A percentile compares a stretch with the other conserved stretches of the same genome.
phyloP scores from a whole-genome alignment of 2,113 vertebrate genomes.

The Thryonomys swinderianus region DNA sequence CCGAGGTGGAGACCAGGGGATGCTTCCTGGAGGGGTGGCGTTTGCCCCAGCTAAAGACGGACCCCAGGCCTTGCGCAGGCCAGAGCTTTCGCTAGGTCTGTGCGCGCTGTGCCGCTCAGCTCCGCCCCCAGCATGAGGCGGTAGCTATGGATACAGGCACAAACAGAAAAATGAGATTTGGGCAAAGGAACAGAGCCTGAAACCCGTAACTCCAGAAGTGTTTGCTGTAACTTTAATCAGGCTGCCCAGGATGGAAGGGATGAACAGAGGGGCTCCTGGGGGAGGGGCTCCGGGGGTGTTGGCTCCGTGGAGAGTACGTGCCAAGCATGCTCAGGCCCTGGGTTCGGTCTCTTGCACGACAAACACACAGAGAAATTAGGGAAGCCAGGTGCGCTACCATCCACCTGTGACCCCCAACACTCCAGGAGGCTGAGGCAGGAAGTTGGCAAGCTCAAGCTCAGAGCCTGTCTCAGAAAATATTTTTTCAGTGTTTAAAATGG shows the following conservation, averaged over 20 bases:
- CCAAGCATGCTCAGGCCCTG: background rate
- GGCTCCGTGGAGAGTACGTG: background rate
- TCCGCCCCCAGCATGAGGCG: background rate
- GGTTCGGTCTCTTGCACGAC: background rate
- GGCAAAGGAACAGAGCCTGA: background rate
- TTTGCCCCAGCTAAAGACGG: background rate
- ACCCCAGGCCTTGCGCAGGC: background rate
- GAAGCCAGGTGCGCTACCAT: background rate
- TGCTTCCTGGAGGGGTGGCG: background rate
- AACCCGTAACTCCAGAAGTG: background rate
- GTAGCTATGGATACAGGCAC: background rate
- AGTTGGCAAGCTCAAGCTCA: background rate
- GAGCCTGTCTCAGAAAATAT: background rate
- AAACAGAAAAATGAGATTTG: slow-evolving; percentile 4
- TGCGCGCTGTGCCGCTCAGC: background rate
- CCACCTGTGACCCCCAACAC: background rate
- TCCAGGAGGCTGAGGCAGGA: background rate
- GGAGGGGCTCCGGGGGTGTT: background rate
- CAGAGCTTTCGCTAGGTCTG: background rate
- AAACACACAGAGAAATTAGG: background rate
- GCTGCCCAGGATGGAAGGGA: background rate
- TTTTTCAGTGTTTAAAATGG: background rate
- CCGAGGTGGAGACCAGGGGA: background rate
- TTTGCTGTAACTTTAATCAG: background rate
- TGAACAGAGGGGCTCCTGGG: background rate